Evolutionary conservation across 92 coral and sea anemone species (phyloP).

Genomic region (Siderastrea radians): DNA sequence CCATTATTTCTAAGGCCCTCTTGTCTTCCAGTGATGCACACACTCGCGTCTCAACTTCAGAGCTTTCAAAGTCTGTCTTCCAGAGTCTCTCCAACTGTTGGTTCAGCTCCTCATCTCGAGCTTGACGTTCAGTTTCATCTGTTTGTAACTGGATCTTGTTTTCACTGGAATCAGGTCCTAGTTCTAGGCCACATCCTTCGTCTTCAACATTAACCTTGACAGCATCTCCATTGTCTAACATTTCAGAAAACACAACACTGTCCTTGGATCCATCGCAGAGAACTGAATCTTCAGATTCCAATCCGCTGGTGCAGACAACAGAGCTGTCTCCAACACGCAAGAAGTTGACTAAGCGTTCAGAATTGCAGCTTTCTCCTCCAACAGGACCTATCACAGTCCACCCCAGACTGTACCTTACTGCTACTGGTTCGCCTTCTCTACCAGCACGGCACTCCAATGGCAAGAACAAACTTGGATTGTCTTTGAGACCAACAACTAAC

Average conservation of each 20-base stretch:
- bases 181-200: too few relatives aligned
- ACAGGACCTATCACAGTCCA: slow-evolving; percentile 84
- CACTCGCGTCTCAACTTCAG: slow-evolving; percentile 40
- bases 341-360: slow-evolving; percentile 47
- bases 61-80: slow-evolving; percentile 60
- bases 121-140: slow-evolving; percentile 10
- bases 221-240: neutral
- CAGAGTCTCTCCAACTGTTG: slow-evolving; percentile 47
- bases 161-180: neutral
- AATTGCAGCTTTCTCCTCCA: slow-evolving; percentile 54
- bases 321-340: slow-evolving; percentile 30
- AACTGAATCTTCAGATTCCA: neutral
- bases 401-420: slow-evolving; percentile 71
- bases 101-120: slow-evolving; percentile 21
- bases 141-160: neutral
- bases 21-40: slow-evolving; percentile 61
- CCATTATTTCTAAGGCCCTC: slow-evolving; percentile 62
- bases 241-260: slow-evolving; percentile 6
- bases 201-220: too few relatives aligned
- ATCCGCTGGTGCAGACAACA: neutral
- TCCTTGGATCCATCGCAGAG: neutral
- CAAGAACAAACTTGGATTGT: slow-evolving; percentile 62
- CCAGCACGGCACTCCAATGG: slow-evolving; percentile 63
- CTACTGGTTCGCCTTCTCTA: slow-evolving; percentile 53
- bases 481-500: slow-evolving; percentile 57